A percentile compares a stretch with the other conserved stretches of the same genome.
Conservation (phyloP, 2,888 invertebrate genomes). For the Hylaea fasciaria region DNA sequence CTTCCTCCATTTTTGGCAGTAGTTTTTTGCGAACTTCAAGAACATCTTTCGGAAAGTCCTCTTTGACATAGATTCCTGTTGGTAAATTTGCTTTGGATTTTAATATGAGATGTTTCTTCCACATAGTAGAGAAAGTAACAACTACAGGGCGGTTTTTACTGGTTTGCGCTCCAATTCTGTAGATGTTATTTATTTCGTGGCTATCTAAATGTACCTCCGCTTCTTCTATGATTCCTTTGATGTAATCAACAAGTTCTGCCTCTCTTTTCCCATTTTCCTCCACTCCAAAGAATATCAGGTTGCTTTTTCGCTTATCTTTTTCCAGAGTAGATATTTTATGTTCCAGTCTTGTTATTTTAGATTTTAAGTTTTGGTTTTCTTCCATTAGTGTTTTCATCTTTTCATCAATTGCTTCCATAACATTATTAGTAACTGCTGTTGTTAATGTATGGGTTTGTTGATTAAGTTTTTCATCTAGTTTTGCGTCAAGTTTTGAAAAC, state of each 20-base stretch:
- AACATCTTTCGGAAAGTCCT: slow-evolving; percentile 22
- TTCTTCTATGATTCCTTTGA: slow-evolving; percentile 27
- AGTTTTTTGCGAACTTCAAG: slow-evolving; percentile 19
- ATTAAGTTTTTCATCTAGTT: slow-evolving; percentile 7
- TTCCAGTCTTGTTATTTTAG: slow-evolving; percentile 19
- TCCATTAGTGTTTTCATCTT: slow-evolving; percentile 26
- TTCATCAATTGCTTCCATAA: slow-evolving; percentile 32
- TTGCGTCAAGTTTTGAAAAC: slow-evolving; percentile 27
- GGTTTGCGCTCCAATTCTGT: slow-evolving; percentile 21
- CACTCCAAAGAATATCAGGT: slow-evolving; percentile 28
- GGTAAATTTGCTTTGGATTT: slow-evolving; percentile 24
- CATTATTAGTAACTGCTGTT: slow-evolving; percentile 29
- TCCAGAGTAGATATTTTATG: too few relatives aligned
- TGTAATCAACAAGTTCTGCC: slow-evolving; percentile 26
- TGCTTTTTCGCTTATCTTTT: slow-evolving; percentile 21
- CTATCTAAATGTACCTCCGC: slow-evolving; percentile 25
- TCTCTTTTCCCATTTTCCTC: slow-evolving; percentile 32
- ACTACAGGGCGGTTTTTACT: slow-evolving; percentile 22
- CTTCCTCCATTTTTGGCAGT: slow-evolving; percentile 10
- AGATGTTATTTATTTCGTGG: slow-evolving; percentile 30
- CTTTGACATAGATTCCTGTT: slow-evolving; percentile 14
- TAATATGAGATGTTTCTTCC: slow-evolving; percentile 30
- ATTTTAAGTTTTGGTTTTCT: slow-evolving; percentile 30
- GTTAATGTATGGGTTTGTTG: slow-evolving; percentile 33
- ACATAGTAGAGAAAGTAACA: slow-evolving; percentile 15